Evolutionary conservation across 2,888 invertebrate species (phyloP), one percentile per base, ranked within the genome.

Genomic region (Sclerodermus sp.): DNA sequence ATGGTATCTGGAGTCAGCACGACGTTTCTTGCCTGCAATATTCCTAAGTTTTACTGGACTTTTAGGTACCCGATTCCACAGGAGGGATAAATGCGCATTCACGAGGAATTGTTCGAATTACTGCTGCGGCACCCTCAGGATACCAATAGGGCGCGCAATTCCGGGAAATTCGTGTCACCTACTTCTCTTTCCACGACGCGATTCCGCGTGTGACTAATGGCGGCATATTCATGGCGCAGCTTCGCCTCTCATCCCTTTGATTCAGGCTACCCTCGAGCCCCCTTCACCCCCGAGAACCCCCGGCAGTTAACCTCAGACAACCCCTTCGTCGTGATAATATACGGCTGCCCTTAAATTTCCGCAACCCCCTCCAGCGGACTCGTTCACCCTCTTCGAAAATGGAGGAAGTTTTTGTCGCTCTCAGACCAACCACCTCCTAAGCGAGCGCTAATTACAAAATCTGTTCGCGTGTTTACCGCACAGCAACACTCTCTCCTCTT

Each of bases 281-380:
- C 39, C 30, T 8, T 45, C 31, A 9, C 8, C 32, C 43, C 50
- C 42, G 58, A 53, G 58, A 65, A 58, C 59, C 61, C 65, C 62
- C 61, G 64, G 66, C 66, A 64, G 66, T 66, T 66, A 66, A 66
- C 66, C 66, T 66, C 66, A 66, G 66, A 62, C 66, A 63, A 64
- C 62, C 62, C 58, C 58, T 58, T 56, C 60, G 64, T 53, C 49
- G 57, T 57, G 59, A 58, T 66, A 66, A 66, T 66, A 66, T 66
- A 66, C 61, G 64, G 51, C 59, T 36, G 59, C 63, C 58, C 64
- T 66, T 66, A 66, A 66, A 66, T 66, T 66, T 47, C 14, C 30
- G 30, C 40, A 16, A 30, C 42, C 42, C 42, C 42, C 31, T 17
- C 43, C 43, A 16, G n/a, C 42, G 23, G n/a, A 14, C 23, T 23